Evolutionary conservation across 2,113 vertebrate species (phyloP), one percentile per base, ranked within the genome.

Genomic region (Myotis davidii): DNA sequence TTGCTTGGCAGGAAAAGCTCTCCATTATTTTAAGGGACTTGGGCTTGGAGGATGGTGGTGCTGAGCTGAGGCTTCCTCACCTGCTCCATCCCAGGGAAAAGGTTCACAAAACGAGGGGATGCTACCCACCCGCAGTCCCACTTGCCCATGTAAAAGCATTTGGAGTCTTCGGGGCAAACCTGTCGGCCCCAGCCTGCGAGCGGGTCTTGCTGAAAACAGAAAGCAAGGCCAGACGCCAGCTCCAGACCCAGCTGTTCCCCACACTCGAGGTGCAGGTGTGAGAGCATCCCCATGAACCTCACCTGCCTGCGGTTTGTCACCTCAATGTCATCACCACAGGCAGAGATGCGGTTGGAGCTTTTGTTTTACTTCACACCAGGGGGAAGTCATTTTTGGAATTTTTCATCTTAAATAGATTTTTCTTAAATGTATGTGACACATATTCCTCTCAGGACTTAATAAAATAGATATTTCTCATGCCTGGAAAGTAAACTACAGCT

Each of bases 301-400:
- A 97, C 97, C 97, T 97, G 97, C 94, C 95, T 97, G 97, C 96
- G 94, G 97, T 98, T 97, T 97, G 97, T 98, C 96, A 97, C 97
- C 89, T 95, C 84, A 11, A 72, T 96, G 96, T 96, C 97, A 96
- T 85, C 97, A 95, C 96, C 93, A 96, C 79, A 96, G 96, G 91
- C 97, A 96, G 90, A 86, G 93, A 96, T 95, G 94, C 2, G 7
- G 88, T 76, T 84, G 93, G 88, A 93, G 85, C 90, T 97, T 98
- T 97, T 95, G 92, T 97, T 97, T 97, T 97, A 97, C 96, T 97
- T 98, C 97, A 96, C 97, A 98, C 94, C 91, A 94, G 97, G 97
- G 96, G 94, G 20, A 97, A 91, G 94, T 96, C 94, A 87, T 97
- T 97, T 96, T 93, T 95, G 97, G 94, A 97, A 97, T 97, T 97